Evolutionary conservation across 1,140 invertebrate genomes (phyloP), one percentile per base, ranked within the genome.

Genomic region (Euschistus heros): DNA sequence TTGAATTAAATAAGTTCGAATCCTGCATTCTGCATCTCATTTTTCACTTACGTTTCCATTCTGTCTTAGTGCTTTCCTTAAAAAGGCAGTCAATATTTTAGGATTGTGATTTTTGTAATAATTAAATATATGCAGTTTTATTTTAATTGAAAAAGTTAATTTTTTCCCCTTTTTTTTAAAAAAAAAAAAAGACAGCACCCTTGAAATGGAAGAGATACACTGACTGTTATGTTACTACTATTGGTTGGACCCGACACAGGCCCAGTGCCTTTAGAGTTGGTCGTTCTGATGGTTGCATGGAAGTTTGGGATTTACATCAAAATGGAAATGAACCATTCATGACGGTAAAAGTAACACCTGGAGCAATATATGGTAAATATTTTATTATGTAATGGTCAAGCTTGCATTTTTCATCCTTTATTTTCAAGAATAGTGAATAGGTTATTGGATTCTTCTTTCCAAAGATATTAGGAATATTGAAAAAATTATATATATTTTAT

Each of bases 281-380:
- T 13, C 52, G 46, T 15, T 63, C 62, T 37, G 66, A 69, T 59
- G 69, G 69, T 17, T 59, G 37, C 17, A 47, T 70, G 0, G 69
- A 70, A 54, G 66, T 70, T 20, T 70, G 69, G 69, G 69, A 70
- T 33, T n/a, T 70, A 6, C 5, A 17, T 17, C 8, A 27, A 22
- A 24, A 57, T 57, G 54, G 54, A 26, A 57, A 57, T 24, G 24
- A 57, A 24, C 18, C 54, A 57, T 26, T 2, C 2, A 57, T 57
- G 54, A 57, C 18, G 0, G 1, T 57, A 24, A 17, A 20, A 24
- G 54, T 57, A 26, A 14, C 20, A 24, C 2, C 20, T 24, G 54
- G 54, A 17, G 15, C 20, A 8, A 57, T 57, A 22, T 57, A 26
- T 57, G 54, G 54, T 57, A 4, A 57, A 24, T 22, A 37, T 13